Conservation (phyloP, 2,888 invertebrate genomes). For the Spatulosminthurus flaviceps region DNA sequence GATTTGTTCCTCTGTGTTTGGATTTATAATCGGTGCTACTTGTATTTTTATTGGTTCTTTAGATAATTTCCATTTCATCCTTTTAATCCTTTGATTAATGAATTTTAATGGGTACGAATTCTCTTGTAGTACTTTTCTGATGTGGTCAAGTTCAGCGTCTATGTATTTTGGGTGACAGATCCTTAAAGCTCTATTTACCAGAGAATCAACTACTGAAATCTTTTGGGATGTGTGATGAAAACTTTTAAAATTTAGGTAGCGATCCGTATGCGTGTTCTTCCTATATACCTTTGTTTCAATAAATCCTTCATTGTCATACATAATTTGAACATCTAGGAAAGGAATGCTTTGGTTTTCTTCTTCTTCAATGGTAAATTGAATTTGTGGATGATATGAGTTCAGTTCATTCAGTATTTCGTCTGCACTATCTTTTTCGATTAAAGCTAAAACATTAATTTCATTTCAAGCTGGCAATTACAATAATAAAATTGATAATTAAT, state of each 20-base stretch:
- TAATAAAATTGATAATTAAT: no score
- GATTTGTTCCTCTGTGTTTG: no score
- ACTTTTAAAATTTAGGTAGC: not conserved
- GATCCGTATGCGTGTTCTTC: not conserved
- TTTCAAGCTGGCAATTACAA: no score
- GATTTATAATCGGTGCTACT: no score
- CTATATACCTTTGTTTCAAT: not conserved
- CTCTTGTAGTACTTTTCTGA: not conserved
- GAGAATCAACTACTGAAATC: not conserved
- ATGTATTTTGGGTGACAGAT: not conserved
- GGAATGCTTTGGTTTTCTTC: not conserved
- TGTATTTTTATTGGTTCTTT: no score
- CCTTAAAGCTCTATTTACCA: not conserved
- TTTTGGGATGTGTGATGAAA: not conserved
- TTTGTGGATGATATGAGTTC: not conserved
- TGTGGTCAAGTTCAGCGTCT: not conserved
- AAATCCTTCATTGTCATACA: not conserved
- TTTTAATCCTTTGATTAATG: not conserved
- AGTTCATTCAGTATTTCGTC: no score
- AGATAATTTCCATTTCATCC: no score
- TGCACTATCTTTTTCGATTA: no score
- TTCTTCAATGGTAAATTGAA: slow-evolving; percentile 29
- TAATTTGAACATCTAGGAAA: not conserved
- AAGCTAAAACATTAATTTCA: no score
- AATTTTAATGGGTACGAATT: not conserved